Percentiles rank a stretch among this genome's conserved stretches.
Evolutionary conservation across 2,113 vertebrate genomes (phyloP).

Genomic region (Hippolais icterina): DNA sequence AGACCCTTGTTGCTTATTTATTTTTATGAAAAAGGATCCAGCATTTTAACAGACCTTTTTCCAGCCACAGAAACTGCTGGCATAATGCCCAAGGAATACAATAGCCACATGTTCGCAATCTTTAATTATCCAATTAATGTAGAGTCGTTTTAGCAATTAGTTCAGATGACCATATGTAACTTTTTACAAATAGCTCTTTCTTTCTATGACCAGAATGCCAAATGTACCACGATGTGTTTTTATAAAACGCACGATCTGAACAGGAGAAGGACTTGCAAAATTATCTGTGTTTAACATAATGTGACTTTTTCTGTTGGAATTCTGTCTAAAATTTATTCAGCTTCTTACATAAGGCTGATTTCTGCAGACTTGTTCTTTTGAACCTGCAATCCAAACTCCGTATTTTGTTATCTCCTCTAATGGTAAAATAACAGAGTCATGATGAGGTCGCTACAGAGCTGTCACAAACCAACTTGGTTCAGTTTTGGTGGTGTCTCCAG

Average conservation of each 20-base stretch:
- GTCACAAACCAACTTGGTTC: neutral
- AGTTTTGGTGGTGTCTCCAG: neutral
- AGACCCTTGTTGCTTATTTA: conserved; percentile 50
- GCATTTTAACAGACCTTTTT: conserved; percentile 54
- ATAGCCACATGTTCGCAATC: conserved; percentile 73
- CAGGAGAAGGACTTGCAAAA: neutral
- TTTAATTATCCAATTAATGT: conserved; percentile 84
- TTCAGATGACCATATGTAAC: conserved; percentile 78
- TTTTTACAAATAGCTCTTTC: conserved; percentile 61
- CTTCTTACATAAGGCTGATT: neutral
- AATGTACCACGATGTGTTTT: conserved; percentile 19
- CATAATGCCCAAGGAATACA: conserved; percentile 78
- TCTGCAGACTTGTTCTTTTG: neutral
- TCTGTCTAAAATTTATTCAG: neutral
- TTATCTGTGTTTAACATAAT: neutral
- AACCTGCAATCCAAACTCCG: neutral
- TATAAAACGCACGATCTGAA: neutral
- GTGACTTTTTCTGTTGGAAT: neutral
- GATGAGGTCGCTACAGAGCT: neutral
- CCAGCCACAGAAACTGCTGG: conserved; percentile 61
- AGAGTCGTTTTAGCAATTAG: conserved; percentile 76
- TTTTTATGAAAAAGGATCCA: conserved; percentile 45
- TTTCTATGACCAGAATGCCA: conserved; percentile 59
- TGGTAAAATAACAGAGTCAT: accelerated
- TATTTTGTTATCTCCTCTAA: neutral